Evolutionary conservation across 2,888 invertebrate species (phyloP), one percentile per base, ranked within the genome.

Genomic region (Drosophila infuscata): DNA sequence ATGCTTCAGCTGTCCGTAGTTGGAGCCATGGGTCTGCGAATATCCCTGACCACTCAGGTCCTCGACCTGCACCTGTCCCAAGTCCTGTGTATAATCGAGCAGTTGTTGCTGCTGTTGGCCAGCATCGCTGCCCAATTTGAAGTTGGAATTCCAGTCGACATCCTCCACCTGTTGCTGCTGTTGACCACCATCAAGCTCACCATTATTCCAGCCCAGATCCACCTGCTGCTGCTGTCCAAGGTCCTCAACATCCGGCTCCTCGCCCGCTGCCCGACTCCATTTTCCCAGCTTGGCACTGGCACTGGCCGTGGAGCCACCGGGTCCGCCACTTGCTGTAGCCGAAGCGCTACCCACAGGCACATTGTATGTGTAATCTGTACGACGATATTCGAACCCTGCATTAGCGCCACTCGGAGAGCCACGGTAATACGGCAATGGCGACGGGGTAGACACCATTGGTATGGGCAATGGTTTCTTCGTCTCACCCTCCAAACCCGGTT

Each of bases 401-500:
- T 77, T 81, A 9, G 49, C 35, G 3, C 53, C 71, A 8, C 48
- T 41, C 0, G 73, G 51, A 17, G 32, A 17, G 30, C 25, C n/a
- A 8, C 49, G 72, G 1, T 59, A 68, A 20, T 74, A 69, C 7
- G 89, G 81, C 56, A 74, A 7, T 0, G 84, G 81, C 0, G 70
- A 9, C 0, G 82, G 72, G 0, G 89, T 78, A 15, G 79, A 68
- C 3, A 60, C 11, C 0, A 75, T 32, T 32, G 73, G 68, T 3
- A 67, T 9, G 54, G 77, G 66, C 53, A 38, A 78, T 0, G 74
- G 74, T 5, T 56, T 1, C 36, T 57, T 80, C 2, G 90, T 74
- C 32, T 84, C 83, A 17, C 84, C 90, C 41, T 88, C 91, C 9
- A 93, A 72, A 0, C 91, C 91, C 0, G 93, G 92, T 53, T 93